Base-by-base conservation (phyloP, 2,888 invertebrate species). In the Mechanitis mazaeus region DNA sequence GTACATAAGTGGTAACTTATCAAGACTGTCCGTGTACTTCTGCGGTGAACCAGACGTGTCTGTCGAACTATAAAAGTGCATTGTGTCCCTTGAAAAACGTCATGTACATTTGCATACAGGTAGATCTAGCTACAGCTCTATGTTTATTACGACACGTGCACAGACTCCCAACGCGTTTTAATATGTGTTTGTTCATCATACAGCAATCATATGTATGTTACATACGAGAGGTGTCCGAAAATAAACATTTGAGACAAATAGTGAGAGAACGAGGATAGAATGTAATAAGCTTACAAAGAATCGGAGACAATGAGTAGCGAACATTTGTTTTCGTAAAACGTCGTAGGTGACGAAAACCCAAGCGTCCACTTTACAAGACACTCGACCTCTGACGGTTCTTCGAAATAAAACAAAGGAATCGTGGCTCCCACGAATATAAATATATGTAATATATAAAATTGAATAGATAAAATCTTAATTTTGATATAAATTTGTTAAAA, bases 51-150 rank as follows among this genome's bases (percentile, higher is more conserved):
- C 73, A 75, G 73, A 79, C 78, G 78, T 78, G 81, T 80, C 78
- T 81, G 72, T 82, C 81, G 81, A 83, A 81, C 83, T 83, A 81
- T 85, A 86, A 83, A 87, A 85, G 85, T 75, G 83, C 84, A 85
- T 86, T 86, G 85, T 83, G 81, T 79, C 80, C 86, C 81, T 79
- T 80, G 81, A 84, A 81, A 85, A 80, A 80, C 69, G 68, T 72
- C 72, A 74, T 71, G 61, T 58, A 46, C 64, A 72, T 72, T 75
- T 69, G 64, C 69, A 72, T 71, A 71, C 67, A 68, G 59, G 68
- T 68, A 68, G 60, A 60, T 61, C 63, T 69, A 69, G 66, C 61
- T 69, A 67, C 68, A 64, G 55, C 42, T 62, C 59, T 55, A 55
- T 65, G 63, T 67, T 68, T 68, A 69, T 72, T 68, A 68, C 63